phyloP scores from a whole-genome alignment of 2,888 invertebrate genomes.

The Thymelicus lineola region DNA sequence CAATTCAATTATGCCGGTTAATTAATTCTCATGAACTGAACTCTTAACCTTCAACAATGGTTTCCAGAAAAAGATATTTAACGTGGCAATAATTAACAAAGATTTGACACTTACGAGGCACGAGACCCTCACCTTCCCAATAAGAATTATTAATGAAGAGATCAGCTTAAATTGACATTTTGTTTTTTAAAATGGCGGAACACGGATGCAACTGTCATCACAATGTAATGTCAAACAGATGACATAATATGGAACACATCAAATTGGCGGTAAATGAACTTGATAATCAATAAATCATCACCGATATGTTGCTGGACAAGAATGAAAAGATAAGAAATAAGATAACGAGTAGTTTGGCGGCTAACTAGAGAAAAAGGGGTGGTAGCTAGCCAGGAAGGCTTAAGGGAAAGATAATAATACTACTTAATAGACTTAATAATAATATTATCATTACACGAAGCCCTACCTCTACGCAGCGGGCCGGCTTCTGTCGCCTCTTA shows the following conservation, averaged over 20 bases:
- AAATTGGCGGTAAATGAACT: constrained; percentile 30
- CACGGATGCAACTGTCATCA: constrained; percentile 23
- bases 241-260: constrained; percentile 24
- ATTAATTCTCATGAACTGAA: neutral
- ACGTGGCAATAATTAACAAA: constrained; percentile 20
- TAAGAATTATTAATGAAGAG: constrained; percentile 26
- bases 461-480: too few species aligned
- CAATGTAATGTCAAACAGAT: constrained; percentile 30
- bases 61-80: constrained; percentile 24
- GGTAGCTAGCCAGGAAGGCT: too few species aligned
- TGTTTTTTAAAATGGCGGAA: constrained; percentile 26
- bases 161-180: constrained; percentile 38
- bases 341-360: too few species aligned
- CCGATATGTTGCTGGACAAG: too few species aligned
- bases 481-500: too few species aligned
- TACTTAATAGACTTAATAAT: too few species aligned
- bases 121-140: constrained; percentile 28
- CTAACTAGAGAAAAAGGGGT: too few species aligned
- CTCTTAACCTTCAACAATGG: constrained; percentile 8
- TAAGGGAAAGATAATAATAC: too few species aligned
- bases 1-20: neutral
- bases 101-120: constrained; percentile 24
- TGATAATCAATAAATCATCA: neutral
- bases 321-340: too few species aligned
- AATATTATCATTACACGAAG: too few species aligned